phyloP scores from a whole-genome alignment of 2,113 vertebrate species.

The Eublepharis macularius region DNA sequence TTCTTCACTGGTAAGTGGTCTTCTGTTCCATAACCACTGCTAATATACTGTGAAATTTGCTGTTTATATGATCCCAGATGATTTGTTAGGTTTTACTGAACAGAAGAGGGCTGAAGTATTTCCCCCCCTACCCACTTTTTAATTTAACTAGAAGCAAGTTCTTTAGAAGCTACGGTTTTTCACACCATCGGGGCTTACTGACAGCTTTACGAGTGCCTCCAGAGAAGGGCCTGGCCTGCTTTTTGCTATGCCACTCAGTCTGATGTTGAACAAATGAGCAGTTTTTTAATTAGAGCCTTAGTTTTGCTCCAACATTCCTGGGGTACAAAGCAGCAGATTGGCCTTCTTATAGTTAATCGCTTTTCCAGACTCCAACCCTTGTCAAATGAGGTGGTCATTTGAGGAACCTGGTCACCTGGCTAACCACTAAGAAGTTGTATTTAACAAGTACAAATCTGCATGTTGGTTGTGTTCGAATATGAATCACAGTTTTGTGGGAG shows the following conservation, averaged over 20 bases:
- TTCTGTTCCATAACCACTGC: slow-evolving; percentile 67
- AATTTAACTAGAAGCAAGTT: slow-evolving; percentile 46
- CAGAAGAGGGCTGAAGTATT: slow-evolving; percentile 51
- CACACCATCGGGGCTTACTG: slow-evolving; percentile 73
- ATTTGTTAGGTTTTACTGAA: slow-evolving; percentile 74
- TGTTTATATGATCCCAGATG: slow-evolving; percentile 66
- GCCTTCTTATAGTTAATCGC: slow-evolving; percentile 78
- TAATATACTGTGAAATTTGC: slow-evolving; percentile 76
- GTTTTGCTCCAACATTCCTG: slow-evolving; percentile 73
- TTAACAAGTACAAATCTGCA: slow-evolving; percentile 69
- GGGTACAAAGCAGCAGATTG: slow-evolving; percentile 72
- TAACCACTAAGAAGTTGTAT: slow-evolving; percentile 49
- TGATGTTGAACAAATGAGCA: slow-evolving; percentile 64
- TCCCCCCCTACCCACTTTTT: accelerated
- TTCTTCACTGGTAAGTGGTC: slow-evolving; percentile 53
- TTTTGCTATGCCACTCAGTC: slow-evolving; percentile 52
- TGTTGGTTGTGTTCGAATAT: slow-evolving; percentile 55
- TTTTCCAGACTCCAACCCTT: slow-evolving; percentile 80
- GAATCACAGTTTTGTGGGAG: slow-evolving; percentile 50
- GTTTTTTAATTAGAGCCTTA: slow-evolving; percentile 87
- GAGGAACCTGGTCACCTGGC: slow-evolving; percentile 73
- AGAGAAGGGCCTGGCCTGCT: slow-evolving; percentile 74
- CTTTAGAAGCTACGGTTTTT: slow-evolving; percentile 71
- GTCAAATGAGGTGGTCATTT: slow-evolving; percentile 74
- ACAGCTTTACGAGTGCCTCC: slow-evolving; percentile 78